Evolutionary conservation across 2,113 vertebrate species (phyloP), one percentile per base, ranked within the genome.

Genomic region (Neodon shergylaensis): DNA sequence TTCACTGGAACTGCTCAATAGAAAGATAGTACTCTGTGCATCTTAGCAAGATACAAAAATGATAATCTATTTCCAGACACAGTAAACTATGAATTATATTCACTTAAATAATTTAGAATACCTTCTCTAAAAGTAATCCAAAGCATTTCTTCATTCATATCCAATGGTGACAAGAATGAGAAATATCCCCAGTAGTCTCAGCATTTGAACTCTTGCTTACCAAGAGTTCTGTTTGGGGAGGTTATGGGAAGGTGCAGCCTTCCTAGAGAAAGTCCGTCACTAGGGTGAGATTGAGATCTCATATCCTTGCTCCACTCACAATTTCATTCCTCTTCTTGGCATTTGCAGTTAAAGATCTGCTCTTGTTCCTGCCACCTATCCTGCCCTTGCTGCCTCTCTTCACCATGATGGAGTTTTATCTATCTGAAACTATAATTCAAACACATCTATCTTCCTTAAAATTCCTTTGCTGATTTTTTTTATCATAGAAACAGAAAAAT

Each of bases 71-170:
- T 77, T 92, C 39, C 54, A 86, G 44, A 13, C 28, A 91, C 1
- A 52, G n/a, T n/a, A 91, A 85, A 36, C 10, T 31, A 4, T 88
- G 3, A 36, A 58, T 87, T 88, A 47, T 52, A 72, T 84, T 90
- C 84, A 72, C 4, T 66, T 90, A 66, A 88, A 79, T 85, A 95
- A 68, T 81, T 90, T 85, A 88, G 22, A 92, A 94, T 33, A 11
- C 36, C 8, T 84, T 90, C 2, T 39, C 52, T 73, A 76, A 66
- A 88, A 79, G 82, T 90, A 28, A 65, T 7, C 7, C 39, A 42
- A 76, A 52, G 5, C 83, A 52, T 77, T 65, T 88, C 22, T 93
- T 90, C 28, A 65, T 88, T 28, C 88, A 58, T 36, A 49, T 78
- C 26, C 16, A 26, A 58, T 28, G 12, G 5, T 61, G 36, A 83